phyloP scores from a whole-genome alignment of 2,113 vertebrate species.

The Bubalus kerabau region DNA sequence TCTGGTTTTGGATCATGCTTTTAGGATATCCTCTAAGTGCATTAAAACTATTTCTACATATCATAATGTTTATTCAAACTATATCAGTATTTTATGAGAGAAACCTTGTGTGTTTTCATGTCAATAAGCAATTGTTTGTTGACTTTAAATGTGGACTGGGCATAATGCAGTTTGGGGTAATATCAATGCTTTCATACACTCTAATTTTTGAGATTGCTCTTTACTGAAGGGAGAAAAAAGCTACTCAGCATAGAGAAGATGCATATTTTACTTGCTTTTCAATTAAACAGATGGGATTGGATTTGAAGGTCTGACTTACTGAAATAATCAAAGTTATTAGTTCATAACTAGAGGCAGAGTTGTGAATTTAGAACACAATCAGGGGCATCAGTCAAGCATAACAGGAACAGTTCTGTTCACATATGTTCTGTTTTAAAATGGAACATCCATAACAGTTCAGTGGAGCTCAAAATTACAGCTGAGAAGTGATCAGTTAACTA shows the following conservation, averaged over 20 bases:
- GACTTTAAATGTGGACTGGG: not conserved
- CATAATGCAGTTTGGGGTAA: not conserved
- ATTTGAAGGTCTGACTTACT: constrained; percentile 5
- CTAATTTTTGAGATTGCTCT: not conserved
- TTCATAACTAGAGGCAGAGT: constrained; percentile 11
- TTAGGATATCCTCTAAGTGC: not conserved
- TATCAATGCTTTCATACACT: not conserved
- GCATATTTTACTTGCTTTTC: constrained; percentile 31
- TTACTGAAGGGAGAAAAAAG: not conserved
- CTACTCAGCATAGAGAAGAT: not conserved
- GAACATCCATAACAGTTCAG: constrained; percentile 77
- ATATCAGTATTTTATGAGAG: not conserved
- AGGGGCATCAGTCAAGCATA: constrained; percentile 40
- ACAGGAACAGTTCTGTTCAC: constrained; percentile 65
- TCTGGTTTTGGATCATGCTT: not conserved
- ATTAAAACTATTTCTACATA: not conserved
- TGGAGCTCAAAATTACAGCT: constrained; percentile 81
- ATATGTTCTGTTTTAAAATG: constrained; percentile 67
- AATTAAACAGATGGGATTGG: not conserved
- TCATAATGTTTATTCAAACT: not conserved
- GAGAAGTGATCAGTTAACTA: constrained; percentile 71
- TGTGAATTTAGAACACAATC: constrained; percentile 51
- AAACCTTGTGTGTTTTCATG: not conserved
- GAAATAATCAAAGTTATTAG: constrained; percentile 34
- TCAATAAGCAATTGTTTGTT: not conserved